These are phyloP conservation scores for Amazona finschi DNA, from an alignment of 2,797 vertebrate species.

Conservation along the genomic window DNA sequence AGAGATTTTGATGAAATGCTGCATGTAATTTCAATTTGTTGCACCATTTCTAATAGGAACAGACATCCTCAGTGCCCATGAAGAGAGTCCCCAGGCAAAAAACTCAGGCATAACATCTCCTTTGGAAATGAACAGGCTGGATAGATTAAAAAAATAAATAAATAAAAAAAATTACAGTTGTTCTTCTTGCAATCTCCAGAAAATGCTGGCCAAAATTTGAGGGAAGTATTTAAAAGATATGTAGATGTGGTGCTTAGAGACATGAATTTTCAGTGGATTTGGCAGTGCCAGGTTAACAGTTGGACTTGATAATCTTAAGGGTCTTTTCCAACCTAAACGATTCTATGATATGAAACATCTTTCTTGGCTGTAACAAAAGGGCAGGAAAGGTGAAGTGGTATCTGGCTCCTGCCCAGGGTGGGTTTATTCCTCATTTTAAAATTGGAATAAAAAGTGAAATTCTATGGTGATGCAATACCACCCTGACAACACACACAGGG, in stretches of 20 bases:
- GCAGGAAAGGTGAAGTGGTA: background rate
- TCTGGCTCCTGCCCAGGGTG: background rate
- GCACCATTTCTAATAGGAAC: background rate
- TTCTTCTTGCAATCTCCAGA: background rate
- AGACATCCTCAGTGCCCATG: background rate
- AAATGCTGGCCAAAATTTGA: background rate
- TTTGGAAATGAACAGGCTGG: background rate
- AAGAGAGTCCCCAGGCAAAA: background rate
- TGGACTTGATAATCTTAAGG: background rate
- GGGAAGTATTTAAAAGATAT: rapidly evolving
- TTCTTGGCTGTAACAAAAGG: background rate
- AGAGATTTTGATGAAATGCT: background rate
- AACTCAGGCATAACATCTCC: background rate
- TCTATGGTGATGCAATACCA: background rate
- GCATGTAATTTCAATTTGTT: background rate
- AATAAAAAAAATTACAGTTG: background rate
- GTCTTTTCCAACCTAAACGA: background rate
- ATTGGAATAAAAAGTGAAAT: too few relatives aligned
- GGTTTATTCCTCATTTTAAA: background rate
- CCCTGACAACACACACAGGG: background rate
- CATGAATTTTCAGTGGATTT: rapidly evolving
- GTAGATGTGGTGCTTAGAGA: background rate
- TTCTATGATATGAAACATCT: background rate
- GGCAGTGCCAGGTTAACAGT: rapidly evolving
- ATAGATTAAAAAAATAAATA: background rate